Conservation (phyloP, 2,113 vertebrate genomes). For the Phalacrocorax brasilianus region DNA sequence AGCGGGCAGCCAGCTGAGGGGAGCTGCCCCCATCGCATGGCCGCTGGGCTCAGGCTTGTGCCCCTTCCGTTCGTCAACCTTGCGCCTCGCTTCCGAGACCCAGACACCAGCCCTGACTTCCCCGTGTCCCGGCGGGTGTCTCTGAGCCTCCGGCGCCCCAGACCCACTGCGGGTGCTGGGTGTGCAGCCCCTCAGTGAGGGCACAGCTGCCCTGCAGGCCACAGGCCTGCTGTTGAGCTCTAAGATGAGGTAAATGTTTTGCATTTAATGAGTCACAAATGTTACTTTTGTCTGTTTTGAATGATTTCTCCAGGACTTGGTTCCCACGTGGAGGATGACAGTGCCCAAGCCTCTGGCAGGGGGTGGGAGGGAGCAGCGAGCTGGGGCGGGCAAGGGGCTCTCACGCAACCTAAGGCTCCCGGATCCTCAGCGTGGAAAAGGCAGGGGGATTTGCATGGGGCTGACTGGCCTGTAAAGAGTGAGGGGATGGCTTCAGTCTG, state of each 20-base stretch:
- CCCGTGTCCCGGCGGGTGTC: fast-evolving
- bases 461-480: background rate
- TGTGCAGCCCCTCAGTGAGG: fast-evolving
- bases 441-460: fast-evolving
- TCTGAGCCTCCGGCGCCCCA: background rate
- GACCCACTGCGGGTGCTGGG: too few species aligned
- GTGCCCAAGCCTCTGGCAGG: background rate
- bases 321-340: background rate
- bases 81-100: background rate
- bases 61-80: too few species aligned
- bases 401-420: fast-evolving
- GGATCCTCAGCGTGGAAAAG: background rate
- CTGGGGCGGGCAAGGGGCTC: fast-evolving
- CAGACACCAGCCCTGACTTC: background rate
- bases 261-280: background rate
- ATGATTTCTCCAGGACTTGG: background rate
- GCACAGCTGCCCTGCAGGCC: background rate
- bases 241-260: background rate
- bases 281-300: background rate
- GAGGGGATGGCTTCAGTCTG: background rate
- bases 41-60: background rate
- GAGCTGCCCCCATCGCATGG: fast-evolving
- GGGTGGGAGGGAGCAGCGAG: background rate
- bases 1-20: background rate
- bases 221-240: too few species aligned